Evolutionary conservation across 2,888 invertebrate genomes (phyloP), one percentile per base, ranked within the genome.

Genomic region (Spialia ferax): DNA sequence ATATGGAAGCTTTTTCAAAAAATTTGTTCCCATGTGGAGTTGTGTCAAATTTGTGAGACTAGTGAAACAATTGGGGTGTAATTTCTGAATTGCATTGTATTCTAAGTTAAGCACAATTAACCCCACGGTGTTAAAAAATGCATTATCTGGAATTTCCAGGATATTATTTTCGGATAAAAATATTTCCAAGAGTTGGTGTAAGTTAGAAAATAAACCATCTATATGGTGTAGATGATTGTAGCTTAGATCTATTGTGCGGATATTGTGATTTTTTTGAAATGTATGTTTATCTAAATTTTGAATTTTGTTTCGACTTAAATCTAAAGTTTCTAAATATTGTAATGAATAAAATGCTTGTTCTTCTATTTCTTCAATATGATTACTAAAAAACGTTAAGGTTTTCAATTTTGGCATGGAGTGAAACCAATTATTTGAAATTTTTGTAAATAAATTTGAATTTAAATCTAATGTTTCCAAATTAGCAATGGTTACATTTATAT

Each of bases 161-260:
- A 98, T 97, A 85, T 98, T 98, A 84, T 98, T 98, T 87, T 98
- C 98, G 0, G 97, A 96, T 18, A 98, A 92, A 83, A 97, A 97
- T 69, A 98, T 93, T 87, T 98, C 98, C 61, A 96, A 95, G 23
- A 98, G 91, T 71, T 97, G 96, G 0, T 96, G 96, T 61, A 98
- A 91, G 80, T 96, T 96, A 48, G 97, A 95, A 87, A 98, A 98
- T 0, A 98, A 96, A 1, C 97, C 97, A 71, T 96, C 95, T 18
- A 98, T 96, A 74, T 96, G 95, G 86, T 98, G 98, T 60, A 98
- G 95, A 84, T 98, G 98, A 88, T 98, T 98, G 85, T 97, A 96
- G 80, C 97, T 97, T 74, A 98, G 89, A 86, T 98, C 98, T 77
- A 98, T 96, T 0, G 97, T 97, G 71, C 96, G 95, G 74, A 98